A percentile compares a stretch with the other conserved stretches of the same genome.
phyloP scores from a whole-genome alignment of 2,113 vertebrate genomes.

The Rafetus swinhoei region DNA sequence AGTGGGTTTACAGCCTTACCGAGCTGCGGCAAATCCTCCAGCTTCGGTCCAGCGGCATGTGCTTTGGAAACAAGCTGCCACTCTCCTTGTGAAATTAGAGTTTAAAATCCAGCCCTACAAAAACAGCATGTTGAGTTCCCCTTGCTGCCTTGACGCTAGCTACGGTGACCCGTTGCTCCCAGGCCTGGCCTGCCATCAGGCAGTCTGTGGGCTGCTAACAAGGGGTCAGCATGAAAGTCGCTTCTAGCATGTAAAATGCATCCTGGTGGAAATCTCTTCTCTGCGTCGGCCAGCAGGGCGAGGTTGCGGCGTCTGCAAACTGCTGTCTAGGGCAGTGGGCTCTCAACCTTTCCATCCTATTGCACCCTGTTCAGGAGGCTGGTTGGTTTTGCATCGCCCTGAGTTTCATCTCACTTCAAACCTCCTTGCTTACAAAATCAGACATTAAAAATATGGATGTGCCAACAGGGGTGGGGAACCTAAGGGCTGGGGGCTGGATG shows the following conservation, averaged over 20 bases:
- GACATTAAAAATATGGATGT: too few relatives aligned
- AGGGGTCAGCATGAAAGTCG: not conserved
- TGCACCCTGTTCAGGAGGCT: too few relatives aligned
- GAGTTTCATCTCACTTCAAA: too few relatives aligned
- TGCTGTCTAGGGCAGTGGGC: not conserved
- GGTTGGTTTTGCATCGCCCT: too few relatives aligned
- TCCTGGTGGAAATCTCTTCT: not conserved
- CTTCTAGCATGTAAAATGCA: not conserved
- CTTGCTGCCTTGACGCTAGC: not conserved
- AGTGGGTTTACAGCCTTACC: not conserved
- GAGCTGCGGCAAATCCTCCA: accelerated
- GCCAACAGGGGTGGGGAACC: too few relatives aligned
- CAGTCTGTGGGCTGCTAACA: not conserved
- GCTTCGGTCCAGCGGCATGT: not conserved
- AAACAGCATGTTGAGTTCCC: not conserved
- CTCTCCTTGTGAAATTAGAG: not conserved
- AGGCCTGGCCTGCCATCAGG: not conserved
- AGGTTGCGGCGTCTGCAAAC: not conserved
- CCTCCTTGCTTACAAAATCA: too few relatives aligned
- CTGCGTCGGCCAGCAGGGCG: not conserved
- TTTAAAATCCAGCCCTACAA: not conserved
- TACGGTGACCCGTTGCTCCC: not conserved
- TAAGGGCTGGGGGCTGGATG: too few relatives aligned
- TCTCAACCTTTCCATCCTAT: too few relatives aligned
- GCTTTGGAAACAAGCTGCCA: not conserved